Evolutionary conservation across 2,113 vertebrate species (phyloP).

Genomic region (Phycodurus eques): DNA sequence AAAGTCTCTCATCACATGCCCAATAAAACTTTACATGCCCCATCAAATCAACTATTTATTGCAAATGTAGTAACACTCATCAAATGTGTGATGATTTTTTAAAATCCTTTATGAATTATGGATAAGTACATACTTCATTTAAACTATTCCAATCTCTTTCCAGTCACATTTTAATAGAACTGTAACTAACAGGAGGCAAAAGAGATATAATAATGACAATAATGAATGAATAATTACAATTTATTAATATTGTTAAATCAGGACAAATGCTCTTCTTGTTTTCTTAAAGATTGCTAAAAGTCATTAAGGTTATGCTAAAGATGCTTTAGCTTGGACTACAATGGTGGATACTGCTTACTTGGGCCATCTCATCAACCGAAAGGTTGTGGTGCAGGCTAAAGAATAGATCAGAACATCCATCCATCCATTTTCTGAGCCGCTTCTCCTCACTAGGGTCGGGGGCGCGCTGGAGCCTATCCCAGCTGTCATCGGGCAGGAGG

Average conservation of each 20-base stretch:
- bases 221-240: background rate
- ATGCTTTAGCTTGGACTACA: slow-evolving; percentile 27
- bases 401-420: slow-evolving; percentile 74
- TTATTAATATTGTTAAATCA: background rate
- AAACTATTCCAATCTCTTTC: slow-evolving; percentile 6
- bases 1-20: slow-evolving; percentile 60
- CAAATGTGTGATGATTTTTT: slow-evolving; percentile 55
- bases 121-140: background rate
- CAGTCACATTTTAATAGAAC: background rate
- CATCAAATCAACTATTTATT: slow-evolving; percentile 68
- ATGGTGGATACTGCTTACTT: slow-evolving; percentile 63
- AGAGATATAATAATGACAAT: background rate
- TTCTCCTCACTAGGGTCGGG: too few species aligned
- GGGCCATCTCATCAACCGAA: slow-evolving; percentile 44
- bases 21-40: slow-evolving; percentile 67
- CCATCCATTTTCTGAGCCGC: too few species aligned
- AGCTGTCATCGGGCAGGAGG: too few species aligned
- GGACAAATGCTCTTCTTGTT: background rate
- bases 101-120: slow-evolving; percentile 18
- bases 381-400: slow-evolving; percentile 39
- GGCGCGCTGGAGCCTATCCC: too few species aligned
- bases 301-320: slow-evolving; percentile 19
- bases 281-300: background rate
- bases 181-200: background rate
- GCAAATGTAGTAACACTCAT: slow-evolving; percentile 47